Evolutionary conservation across 2,113 vertebrate genomes (phyloP), one percentile per base, ranked within the genome.

Genomic region (Notechis scutatus): DNA sequence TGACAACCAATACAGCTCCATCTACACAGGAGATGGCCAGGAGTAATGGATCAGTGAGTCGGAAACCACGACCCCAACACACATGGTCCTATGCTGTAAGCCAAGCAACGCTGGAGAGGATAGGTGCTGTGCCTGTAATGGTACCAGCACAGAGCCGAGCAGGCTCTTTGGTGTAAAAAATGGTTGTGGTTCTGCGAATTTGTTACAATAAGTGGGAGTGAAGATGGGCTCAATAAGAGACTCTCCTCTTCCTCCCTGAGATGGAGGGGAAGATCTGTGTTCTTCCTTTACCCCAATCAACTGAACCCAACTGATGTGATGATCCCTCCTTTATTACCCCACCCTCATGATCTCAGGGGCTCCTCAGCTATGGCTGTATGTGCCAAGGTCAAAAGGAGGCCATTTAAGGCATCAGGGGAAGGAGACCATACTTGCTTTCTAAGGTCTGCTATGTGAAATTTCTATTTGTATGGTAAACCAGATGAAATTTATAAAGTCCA

Each of bases 71-170:
- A 93, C 97, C 97, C 21, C 98, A 98, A 0, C 98, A 98, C 95
- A 98, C 98, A 0, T 98, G 98, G 91, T 98, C 99, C 88, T 99
- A 98, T 1, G 98, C 99, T 0, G 96, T 99, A 94, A 99, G 99
- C 97, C 99, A 99, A 96, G 99, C 99, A 87, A 98, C 98, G 0
- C 97, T 99, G 97, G 99, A 99, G 97, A 97, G 99, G 88, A 99
- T 99, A 29, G 99, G 99, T 52, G 99, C 98, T 0, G 98, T 99
- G 45, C 99, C 99, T 0, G 99, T 99, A 94, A 99, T 99, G 99
- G 98, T 99, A 95, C 99, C 99, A 0, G 98, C 99, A 34, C 99
- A 99, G 97, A 99, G 98, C 97, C 98, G 99, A 95, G 99, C 99
- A 0, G 99, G 99, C 47, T 99, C 99, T 4, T 97, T 99, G 87